phyloP scores from a whole-genome alignment of 2,797 vertebrate species.

The Crenichthys baileyi region DNA sequence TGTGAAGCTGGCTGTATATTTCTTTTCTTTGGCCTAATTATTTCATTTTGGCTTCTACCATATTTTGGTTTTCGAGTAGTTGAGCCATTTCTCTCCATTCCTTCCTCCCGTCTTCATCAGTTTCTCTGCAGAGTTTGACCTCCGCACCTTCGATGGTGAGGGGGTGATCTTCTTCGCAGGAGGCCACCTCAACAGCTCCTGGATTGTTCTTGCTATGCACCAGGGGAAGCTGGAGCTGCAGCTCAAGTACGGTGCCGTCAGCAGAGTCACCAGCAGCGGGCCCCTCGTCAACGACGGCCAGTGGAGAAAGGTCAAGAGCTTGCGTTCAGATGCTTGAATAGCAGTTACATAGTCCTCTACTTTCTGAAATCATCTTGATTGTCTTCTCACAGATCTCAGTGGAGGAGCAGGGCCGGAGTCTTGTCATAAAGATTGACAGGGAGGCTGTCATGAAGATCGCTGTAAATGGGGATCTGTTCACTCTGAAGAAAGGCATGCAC shows the following conservation, averaged over 20 bases:
- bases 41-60: not conserved
- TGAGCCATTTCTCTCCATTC: not conserved
- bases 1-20: not conserved
- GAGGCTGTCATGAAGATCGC: slow-evolving; percentile 99
- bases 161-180: slow-evolving; percentile 97
- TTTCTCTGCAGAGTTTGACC: slow-evolving; percentile 95
- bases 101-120: slow-evolving; percentile 66
- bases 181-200: slow-evolving; percentile 90
- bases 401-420: slow-evolving; percentile 90
- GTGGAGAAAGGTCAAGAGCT: slow-evolving; percentile 90
- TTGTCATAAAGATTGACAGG: slow-evolving; percentile 93
- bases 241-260: slow-evolving; percentile 87
- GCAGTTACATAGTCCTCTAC: not conserved
- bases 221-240: slow-evolving; percentile 93
- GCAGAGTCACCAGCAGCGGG: slow-evolving; percentile 93
- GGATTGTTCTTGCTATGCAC: slow-evolving; percentile 92
- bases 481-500: slow-evolving; percentile 88
- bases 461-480: slow-evolving; percentile 91
- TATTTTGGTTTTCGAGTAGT: not conserved
- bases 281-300: slow-evolving; percentile 89
- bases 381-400: slow-evolving; percentile 87
- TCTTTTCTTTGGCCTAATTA: not conserved
- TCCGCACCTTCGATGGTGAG: slow-evolving; percentile 93
- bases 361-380: not conserved
- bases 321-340: not conserved